phyloP scores from a whole-genome alignment of 2,888 invertebrate genomes.

The Epirrhoe alternata region DNA sequence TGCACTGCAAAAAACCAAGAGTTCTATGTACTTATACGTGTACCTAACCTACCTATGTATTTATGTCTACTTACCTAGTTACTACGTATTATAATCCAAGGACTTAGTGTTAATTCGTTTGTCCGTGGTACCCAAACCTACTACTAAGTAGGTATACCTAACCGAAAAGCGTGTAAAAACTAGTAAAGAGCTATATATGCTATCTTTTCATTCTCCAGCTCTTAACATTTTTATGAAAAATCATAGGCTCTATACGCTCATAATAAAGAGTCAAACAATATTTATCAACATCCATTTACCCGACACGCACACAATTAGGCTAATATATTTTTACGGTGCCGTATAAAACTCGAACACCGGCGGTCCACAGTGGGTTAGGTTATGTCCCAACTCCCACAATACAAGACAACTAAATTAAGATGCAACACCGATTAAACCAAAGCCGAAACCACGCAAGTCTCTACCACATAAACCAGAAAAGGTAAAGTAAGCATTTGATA shows the following conservation, averaged over 20 bases:
- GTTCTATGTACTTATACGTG: too few relatives aligned
- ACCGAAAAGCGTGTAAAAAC: too few relatives aligned
- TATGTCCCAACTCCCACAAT: constrained; percentile 63
- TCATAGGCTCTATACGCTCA: neutral
- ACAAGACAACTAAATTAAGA: constrained; percentile 85
- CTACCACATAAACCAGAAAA: constrained; percentile 47
- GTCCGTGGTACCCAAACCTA: too few relatives aligned
- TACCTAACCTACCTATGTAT: too few relatives aligned
- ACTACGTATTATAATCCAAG: too few relatives aligned
- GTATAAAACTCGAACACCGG: constrained; percentile 63
- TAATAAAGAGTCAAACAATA: constrained; percentile 33
- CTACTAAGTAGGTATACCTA: too few relatives aligned
- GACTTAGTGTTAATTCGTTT: too few relatives aligned
- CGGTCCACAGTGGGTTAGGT: constrained; percentile 66
- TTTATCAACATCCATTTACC: constrained; percentile 41
- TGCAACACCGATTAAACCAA: constrained; percentile 78
- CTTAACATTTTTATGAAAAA: neutral
- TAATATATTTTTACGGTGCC: constrained; percentile 58
- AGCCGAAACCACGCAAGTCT: constrained; percentile 56
- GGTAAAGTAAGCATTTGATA: constrained; percentile 46
- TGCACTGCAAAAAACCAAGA: neutral
- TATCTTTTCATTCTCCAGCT: neutral
- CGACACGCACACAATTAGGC: constrained; percentile 55
- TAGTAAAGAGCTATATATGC: too few relatives aligned
- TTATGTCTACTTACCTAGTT: too few relatives aligned